Base-by-base conservation (phyloP, 2,113 vertebrate genomes). In the Eleginops maclovinus region DNA sequence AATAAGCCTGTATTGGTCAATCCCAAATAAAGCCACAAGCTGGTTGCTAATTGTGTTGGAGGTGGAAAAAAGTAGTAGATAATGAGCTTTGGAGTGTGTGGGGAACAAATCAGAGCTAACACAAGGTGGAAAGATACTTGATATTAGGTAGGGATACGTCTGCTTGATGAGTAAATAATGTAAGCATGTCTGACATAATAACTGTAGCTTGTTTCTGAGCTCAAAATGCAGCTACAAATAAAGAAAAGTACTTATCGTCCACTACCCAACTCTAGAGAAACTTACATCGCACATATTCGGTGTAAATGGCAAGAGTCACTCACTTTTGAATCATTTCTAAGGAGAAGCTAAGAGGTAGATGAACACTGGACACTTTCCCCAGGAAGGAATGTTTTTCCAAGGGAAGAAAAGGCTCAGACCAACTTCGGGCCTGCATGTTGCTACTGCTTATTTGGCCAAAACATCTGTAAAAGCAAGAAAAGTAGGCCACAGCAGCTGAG, bases 401-500 rank as follows among this genome's bases (percentile, higher is more conserved):
- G 41, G 63, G 56, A 77, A 76, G 24, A 83, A 61, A 77, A 86
- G 81, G 88, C 90, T 71, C 61, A 84, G 83, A 72, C 68, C 78
- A 62, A 58, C 72, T 78, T 63, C 68, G 81, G 70, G 77, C 54
- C 70, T 67, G 61, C 56, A 73, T 85, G 75, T 68, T 78, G 83
- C 71, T 86, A 81, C 65, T 65, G 74, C 85, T 85, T 86, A 83
- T 91, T 91, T 92, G 79, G 88, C 84, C 76, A 77, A 79, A 90
- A 77, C 86, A 90, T 91, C 87, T 93, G 83, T 89, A 63, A 82
- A 68, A 81, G 82, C 86, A 82, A 65, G 76, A 65, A 71, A 88
- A 72, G 77, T 85, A 78, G 84, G 81, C 82, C 87, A 84, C 55
- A n/a, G 77, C 89, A 88, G 89, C 88, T 90, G 92, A 61, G 78